phyloP scores from a whole-genome alignment of 2,888 invertebrate species.

The Lycia hirtaria region DNA sequence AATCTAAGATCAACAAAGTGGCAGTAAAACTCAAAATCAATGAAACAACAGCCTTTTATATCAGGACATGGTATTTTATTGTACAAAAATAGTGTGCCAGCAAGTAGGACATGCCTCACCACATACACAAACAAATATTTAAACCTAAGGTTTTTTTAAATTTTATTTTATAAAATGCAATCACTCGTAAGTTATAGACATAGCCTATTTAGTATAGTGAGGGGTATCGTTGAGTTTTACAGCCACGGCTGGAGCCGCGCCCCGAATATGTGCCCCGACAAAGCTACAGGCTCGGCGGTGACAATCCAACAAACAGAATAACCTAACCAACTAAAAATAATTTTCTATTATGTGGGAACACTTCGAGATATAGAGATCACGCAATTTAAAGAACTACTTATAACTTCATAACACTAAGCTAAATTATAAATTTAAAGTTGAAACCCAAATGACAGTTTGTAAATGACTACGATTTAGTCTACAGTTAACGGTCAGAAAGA shows the following conservation, averaged over 20 bases:
- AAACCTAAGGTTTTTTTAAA: conserved; percentile 74
- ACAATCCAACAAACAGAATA: conserved; percentile 32
- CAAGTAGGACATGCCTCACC: conserved; percentile 81
- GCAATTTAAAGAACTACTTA: too few species aligned
- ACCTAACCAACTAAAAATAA: conserved; percentile 9
- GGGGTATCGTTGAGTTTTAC: conserved; percentile 83
- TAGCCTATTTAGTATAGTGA: conserved; percentile 79
- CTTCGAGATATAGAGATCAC: background rate
- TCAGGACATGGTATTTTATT: conserved; percentile 85
- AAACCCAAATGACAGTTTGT: too few species aligned
- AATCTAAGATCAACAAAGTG: background rate
- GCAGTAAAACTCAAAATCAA: conserved; percentile 35
- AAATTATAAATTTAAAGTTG: too few species aligned
- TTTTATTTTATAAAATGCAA: conserved; percentile 84
- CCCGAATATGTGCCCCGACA: conserved; percentile 66
- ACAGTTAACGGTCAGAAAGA: too few species aligned
- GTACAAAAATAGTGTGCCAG: conserved; percentile 86
- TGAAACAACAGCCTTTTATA: conserved; percentile 73
- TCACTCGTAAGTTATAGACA: conserved; percentile 80
- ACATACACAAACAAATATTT: conserved; percentile 82
- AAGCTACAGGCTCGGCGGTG: conserved; percentile 59
- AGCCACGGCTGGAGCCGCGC: conserved; percentile 64
- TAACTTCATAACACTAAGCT: background rate
- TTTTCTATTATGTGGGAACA: background rate
- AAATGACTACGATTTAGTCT: background rate